A percentile compares a stretch with the other conserved stretches of the same genome.
Conservation (phyloP, 37 sponge, comb jelly and placozoan genomes). For the Chondrilla cf. caribensis region DNA sequence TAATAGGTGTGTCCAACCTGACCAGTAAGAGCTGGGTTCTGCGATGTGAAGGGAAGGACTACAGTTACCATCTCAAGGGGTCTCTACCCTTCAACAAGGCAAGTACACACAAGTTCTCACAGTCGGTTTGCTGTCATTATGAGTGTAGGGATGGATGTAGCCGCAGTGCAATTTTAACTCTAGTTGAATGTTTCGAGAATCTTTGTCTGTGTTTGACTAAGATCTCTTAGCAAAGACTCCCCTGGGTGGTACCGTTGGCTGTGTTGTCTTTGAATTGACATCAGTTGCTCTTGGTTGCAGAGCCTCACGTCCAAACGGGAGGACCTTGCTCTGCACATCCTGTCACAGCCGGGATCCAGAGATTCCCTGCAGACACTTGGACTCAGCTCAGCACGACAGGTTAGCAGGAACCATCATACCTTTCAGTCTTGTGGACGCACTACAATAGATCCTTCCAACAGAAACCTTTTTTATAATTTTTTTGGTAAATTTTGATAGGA, state of each 20-base stretch:
- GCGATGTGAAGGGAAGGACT: slow-evolving; percentile 25
- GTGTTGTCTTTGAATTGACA: too few relatives aligned
- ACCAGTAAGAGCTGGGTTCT: slow-evolving; percentile 49
- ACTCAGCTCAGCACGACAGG: slow-evolving; percentile 22
- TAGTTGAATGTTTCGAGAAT: too few relatives aligned
- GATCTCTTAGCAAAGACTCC: too few relatives aligned
- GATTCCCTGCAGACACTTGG: slow-evolving; percentile 46
- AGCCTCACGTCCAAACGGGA: slow-evolving; percentile 33
- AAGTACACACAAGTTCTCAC: not conserved
- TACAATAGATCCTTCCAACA: not conserved
- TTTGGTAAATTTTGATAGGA: not conserved
- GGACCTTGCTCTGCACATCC: slow-evolving; percentile 48
- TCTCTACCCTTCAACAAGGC: slow-evolving; percentile 68
- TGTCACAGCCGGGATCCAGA: slow-evolving; percentile 64
- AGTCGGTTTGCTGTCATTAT: not conserved
- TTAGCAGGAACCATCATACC: not conserved
- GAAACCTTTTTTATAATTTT: not conserved
- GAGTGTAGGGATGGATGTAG: not conserved
- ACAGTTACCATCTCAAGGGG: slow-evolving; percentile 41
- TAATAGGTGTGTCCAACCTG: slow-evolving; percentile 52
- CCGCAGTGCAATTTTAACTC: too few relatives aligned
- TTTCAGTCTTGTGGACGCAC: not conserved
- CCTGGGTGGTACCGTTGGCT: too few relatives aligned
- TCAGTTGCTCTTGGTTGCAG: too few relatives aligned
- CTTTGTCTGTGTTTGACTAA: too few relatives aligned